A percentile compares a stretch with the other conserved stretches of the same genome.
Evolutionary conservation across 1,140 invertebrate genomes (phyloP).

Genomic region (Macrobrachium rosenbergii): DNA sequence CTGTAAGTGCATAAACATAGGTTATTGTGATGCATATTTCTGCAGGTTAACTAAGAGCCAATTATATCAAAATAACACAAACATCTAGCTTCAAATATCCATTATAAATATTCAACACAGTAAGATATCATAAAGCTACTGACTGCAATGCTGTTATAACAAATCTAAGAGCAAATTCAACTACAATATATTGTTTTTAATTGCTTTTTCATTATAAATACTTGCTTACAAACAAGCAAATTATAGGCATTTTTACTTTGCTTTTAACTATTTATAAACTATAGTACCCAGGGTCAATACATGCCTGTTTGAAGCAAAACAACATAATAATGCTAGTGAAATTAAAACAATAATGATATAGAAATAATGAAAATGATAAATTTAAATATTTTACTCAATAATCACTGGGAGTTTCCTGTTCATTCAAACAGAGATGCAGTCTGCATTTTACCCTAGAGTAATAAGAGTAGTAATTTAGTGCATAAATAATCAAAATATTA

Average conservation of each 20-base stretch:
- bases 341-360: not conserved
- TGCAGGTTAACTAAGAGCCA: constrained; percentile 26
- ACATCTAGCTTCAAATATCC: constrained; percentile 32
- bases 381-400: not conserved
- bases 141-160: constrained; percentile 29
- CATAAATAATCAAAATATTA: not conserved
- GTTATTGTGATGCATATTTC: constrained; percentile 45
- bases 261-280: constrained; percentile 15
- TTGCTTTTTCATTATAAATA: constrained; percentile 2
- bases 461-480: constrained; percentile 1
- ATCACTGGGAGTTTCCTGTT: constrained; percentile 1
- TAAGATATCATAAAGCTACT: constrained; percentile 36
- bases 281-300: constrained; percentile 21
- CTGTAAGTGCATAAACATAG: constrained; percentile 51
- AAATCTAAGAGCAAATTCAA: constrained; percentile 27
- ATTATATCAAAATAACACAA: constrained; percentile 35
- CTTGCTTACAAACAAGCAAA: constrained; percentile 26
- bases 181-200: constrained; percentile 21
- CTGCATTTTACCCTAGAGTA: not conserved
- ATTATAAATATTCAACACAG: constrained; percentile 23
- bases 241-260: not conserved
- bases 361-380: constrained; percentile 14
- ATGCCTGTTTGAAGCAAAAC: constrained; percentile 42
- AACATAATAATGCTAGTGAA: not conserved
- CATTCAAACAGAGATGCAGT: constrained; percentile 49